Base-by-base conservation (phyloP, 2,888 invertebrate species). In the Charanyca ferruginea region DNA sequence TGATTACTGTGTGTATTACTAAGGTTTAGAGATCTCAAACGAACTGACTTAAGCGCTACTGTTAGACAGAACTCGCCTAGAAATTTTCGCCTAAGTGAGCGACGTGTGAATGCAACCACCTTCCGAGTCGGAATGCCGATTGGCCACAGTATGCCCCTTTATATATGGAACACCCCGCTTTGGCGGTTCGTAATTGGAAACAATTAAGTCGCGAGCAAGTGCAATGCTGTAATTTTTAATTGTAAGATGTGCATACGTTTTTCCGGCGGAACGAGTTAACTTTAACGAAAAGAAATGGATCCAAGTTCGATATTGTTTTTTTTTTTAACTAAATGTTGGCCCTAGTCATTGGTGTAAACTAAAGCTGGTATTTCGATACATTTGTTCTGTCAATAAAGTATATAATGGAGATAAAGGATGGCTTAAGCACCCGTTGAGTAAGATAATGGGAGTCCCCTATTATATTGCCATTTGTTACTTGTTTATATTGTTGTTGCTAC, bases 11-110 rank as follows among this genome's bases (percentile, higher is more conserved):
- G 87, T 90, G 85, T 91, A 86, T 89, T 75, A 90, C 88, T 92
- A 92, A 86, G 81, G 76, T 90, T 86, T 83, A 85, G 95, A 95
- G 95, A 95, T 95, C 95, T 94, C 94, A 95, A 95, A 95, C 95
- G 94, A 95, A 95, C 95, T 95, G 91, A 88, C 93, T 79, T 89
- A 91, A 91, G 93, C 95, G 95, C 95, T 95, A 93, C 95, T 95
- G 94, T 47, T 72, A 72, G 74, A 86, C 95, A 95, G 95, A 91
- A 95, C 94, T 95, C 95, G 95, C 94, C 90, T 91, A 91, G 94
- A 91, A 92, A 95, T 86, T 95, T 95, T 93, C 95, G 95, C 90
- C 95, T 95, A 95, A 95, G 95, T 73, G 8, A 23, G 71, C 84
- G 81, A 89, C 90, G 94, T 91, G 92, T 88, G 89, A 85, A 86